phyloP scores from a whole-genome alignment of 2,113 vertebrate genomes.

The Pardalotus punctatus region DNA sequence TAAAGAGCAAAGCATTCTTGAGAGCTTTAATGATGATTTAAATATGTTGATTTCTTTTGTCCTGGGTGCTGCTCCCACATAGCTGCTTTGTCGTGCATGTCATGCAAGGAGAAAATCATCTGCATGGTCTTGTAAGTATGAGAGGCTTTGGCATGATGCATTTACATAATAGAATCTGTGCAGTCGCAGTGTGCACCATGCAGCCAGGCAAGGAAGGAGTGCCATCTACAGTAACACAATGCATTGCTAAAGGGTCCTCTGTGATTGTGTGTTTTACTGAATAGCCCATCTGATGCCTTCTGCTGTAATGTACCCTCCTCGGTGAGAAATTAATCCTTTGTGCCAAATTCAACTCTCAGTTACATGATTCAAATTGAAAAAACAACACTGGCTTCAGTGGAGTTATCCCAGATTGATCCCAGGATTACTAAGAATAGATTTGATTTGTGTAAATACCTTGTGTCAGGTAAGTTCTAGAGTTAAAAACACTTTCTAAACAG shows the following conservation, averaged over 20 bases:
- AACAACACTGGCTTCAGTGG: neutral
- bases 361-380: neutral
- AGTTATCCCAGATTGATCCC: constrained; percentile 2
- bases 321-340: constrained; percentile 27
- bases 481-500: neutral
- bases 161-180: neutral
- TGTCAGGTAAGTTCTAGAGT: neutral
- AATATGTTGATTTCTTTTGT: neutral
- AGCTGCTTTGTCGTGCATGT: neutral
- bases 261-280: neutral
- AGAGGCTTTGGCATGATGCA: neutral
- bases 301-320: neutral
- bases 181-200: neutral
- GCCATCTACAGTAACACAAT: constrained; percentile 44
- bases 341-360: constrained; percentile 22
- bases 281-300: neutral
- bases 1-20: neutral
- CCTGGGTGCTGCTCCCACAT: neutral
- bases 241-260: neutral
- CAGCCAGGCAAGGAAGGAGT: constrained; percentile 18
- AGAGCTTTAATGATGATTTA: neutral
- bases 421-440: neutral
- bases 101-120: neutral
- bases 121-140: neutral
- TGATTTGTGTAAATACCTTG: neutral